phyloP scores from a whole-genome alignment of 2,888 invertebrate genomes.

The Andrena trimmerana region DNA sequence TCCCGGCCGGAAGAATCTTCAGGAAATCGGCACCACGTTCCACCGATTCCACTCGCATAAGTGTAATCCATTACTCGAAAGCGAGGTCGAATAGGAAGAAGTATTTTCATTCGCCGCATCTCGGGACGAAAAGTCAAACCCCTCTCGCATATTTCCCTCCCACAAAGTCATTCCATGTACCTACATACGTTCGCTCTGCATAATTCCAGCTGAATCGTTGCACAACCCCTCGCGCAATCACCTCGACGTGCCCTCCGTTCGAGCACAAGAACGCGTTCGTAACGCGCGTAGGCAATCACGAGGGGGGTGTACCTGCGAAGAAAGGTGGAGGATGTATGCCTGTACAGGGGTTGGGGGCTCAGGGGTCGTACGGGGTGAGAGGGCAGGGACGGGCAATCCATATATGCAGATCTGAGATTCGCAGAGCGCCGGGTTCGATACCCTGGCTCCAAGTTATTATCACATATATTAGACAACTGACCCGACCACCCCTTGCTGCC shows the following conservation, averaged over 20 bases:
- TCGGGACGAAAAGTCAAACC: too few species aligned
- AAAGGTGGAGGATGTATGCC: constrained; percentile 59
- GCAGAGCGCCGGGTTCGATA: constrained; percentile 80
- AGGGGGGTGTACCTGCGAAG: constrained; percentile 8
- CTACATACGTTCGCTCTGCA: too few species aligned
- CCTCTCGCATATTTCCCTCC: too few species aligned
- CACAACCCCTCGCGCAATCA: too few species aligned
- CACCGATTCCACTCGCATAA: too few species aligned
- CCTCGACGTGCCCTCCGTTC: too few species aligned
- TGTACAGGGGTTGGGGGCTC: constrained; percentile 74
- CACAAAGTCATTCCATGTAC: too few species aligned
- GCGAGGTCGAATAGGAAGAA: too few species aligned
- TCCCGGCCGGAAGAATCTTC: not conserved
- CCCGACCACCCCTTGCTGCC: constrained; percentile 71
- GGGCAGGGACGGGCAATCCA: constrained; percentile 73
- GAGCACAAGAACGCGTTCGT: not conserved
- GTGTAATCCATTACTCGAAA: too few species aligned
- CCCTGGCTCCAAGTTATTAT: constrained; percentile 81
- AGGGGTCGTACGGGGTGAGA: constrained; percentile 35
- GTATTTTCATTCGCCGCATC: too few species aligned
- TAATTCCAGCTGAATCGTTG: too few species aligned
- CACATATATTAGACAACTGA: constrained; percentile 84
- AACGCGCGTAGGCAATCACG: not conserved
- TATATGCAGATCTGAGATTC: constrained; percentile 83
- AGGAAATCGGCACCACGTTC: not conserved